phyloP scores from a whole-genome alignment of 2,797 vertebrate species.

The Masticophis lateralis region DNA sequence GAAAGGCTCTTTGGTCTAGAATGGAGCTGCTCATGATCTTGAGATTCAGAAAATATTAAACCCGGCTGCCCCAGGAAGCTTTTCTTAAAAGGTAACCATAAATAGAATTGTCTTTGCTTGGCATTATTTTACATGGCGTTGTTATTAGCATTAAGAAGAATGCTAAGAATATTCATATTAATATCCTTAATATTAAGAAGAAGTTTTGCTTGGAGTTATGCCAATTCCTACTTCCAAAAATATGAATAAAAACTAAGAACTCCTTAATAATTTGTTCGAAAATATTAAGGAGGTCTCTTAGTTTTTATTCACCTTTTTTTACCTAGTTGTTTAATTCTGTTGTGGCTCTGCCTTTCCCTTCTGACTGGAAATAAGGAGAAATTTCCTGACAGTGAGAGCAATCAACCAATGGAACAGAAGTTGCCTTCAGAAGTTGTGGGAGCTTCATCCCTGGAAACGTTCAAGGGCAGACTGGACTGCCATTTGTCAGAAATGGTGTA shows the following conservation, averaged over 20 bases:
- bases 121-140: neutral
- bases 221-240: neutral
- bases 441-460: no score
- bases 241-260: neutral
- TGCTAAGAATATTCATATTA: neutral
- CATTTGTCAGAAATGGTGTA: no score
- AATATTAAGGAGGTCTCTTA: neutral
- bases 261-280: neutral
- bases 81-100: neutral
- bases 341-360: neutral
- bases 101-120: neutral
- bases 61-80: no score
- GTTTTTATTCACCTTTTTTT: neutral
- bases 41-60: neutral
- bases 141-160: neutral
- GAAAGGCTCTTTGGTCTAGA: neutral
- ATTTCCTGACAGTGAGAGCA: no score
- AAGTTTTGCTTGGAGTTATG: neutral
- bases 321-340: no score
- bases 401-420: no score
- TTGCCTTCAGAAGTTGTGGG: no score
- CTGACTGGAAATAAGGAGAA: neutral
- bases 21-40: neutral
- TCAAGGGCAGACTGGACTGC: no score
- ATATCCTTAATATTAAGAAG: no score